These are phyloP conservation scores for Zeus faber DNA, from an alignment of 2,113 vertebrate genomes.

Conservation along the genomic window DNA sequence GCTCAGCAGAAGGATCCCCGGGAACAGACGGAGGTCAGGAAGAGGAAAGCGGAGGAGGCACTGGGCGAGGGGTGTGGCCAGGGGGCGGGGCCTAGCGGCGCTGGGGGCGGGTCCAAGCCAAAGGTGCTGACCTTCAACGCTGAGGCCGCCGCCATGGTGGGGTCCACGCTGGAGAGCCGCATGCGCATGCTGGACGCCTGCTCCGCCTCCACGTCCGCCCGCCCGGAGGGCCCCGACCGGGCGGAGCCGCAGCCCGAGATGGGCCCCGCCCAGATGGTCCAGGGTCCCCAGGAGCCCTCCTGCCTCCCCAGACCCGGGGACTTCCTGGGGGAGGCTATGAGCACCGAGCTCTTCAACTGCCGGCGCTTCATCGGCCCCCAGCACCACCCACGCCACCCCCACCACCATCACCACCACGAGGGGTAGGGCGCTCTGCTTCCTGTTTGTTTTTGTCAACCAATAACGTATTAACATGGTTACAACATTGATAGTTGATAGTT, in stretches of 20 bases:
- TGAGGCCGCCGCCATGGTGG: constrained; percentile 70
- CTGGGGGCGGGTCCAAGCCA: constrained; percentile 61
- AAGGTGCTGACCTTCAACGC: constrained; percentile 83
- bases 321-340: constrained; percentile 93
- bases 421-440: constrained; percentile 83
- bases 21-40: constrained; percentile 80
- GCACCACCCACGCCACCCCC: constrained; percentile 93
- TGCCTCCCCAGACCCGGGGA: constrained; percentile 87
- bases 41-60: constrained; percentile 83
- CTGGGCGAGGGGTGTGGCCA: constrained; percentile 80
- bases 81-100: constrained; percentile 51
- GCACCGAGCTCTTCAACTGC: constrained; percentile 94
- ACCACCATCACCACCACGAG: constrained; percentile 84
- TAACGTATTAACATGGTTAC: too few relatives aligned
- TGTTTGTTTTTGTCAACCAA: too few relatives aligned
- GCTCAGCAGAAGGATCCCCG: constrained; percentile 78
- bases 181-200: constrained; percentile 89
- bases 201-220: constrained; percentile 69
- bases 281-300: constrained; percentile 86
- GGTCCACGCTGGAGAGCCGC: constrained; percentile 75
- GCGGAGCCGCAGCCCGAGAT: constrained; percentile 66
- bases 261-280: constrained; percentile 80
- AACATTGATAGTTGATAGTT: too few relatives aligned
- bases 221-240: constrained; percentile 78
- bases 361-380: constrained; percentile 93